These are phyloP conservation scores for Procambarus virginalis DNA, from an alignment of 1,140 invertebrate species.

Conservation along the genomic window DNA sequence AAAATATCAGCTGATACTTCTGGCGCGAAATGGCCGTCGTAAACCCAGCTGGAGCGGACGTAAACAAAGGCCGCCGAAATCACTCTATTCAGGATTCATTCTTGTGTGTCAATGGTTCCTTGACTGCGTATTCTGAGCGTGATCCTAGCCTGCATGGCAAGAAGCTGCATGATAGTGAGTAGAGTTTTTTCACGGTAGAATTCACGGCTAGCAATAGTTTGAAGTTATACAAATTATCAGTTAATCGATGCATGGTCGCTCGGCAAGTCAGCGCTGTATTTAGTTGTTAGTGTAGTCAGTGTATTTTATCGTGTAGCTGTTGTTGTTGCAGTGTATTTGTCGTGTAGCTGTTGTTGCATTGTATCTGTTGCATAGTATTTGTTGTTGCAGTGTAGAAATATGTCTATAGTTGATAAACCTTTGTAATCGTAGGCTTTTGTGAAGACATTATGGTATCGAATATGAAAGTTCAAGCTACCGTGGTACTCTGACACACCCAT, in stretches of 20 bases:
- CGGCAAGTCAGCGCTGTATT: neutral
- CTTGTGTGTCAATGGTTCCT: neutral
- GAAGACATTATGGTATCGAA: too few relatives aligned
- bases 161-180: neutral
- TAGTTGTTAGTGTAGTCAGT: neutral
- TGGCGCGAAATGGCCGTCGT: neutral
- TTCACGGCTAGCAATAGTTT: neutral
- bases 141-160: neutral
- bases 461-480: too few relatives aligned
- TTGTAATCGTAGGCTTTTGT: too few relatives aligned
- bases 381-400: neutral
- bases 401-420: too few relatives aligned
- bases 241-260: neutral
- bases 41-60: slow-evolving; percentile 5
- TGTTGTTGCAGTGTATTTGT: neutral
- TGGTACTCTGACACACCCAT: too few relatives aligned
- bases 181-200: neutral
- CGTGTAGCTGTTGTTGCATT: neutral
- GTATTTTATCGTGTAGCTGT: neutral
- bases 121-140: neutral
- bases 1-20: neutral
- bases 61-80: slow-evolving; percentile 5
- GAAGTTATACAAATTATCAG: neutral
- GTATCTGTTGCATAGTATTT: neutral
- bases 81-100: neutral